Conservation (phyloP, 2,888 invertebrate genomes). For the Drosophila diplacantha region DNA sequence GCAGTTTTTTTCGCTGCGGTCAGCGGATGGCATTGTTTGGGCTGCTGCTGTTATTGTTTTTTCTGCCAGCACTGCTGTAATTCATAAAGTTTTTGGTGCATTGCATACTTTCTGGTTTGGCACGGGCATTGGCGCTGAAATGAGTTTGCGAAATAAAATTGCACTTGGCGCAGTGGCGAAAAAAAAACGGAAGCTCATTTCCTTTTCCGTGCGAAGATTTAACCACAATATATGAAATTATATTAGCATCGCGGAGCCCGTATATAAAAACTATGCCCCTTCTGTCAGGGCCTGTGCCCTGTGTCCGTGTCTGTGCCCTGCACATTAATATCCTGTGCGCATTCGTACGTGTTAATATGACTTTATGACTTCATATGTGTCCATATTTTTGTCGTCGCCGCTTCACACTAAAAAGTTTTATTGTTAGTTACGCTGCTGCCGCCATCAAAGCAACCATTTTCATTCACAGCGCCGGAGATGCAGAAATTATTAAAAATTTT, state of each 20-base stretch:
- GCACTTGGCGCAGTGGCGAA: conserved; percentile 29
- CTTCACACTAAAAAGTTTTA: conserved; percentile 68
- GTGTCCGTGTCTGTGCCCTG: conserved; percentile 35
- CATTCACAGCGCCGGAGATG: conserved; percentile 71
- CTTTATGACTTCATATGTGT: conserved; percentile 76
- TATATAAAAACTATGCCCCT: conserved; percentile 33
- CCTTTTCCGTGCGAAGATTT: conserved; percentile 50
- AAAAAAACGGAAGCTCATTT: conserved; percentile 54
- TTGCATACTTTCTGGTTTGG: conserved; percentile 34
- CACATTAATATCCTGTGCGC: conserved; percentile 75
- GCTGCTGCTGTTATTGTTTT: conserved; percentile 32
- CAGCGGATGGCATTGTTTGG: conserved; percentile 31
- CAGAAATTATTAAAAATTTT: conserved; percentile 65
- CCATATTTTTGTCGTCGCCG: conserved; percentile 65
- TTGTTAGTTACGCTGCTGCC: conserved; percentile 64
- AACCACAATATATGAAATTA: conserved; percentile 70
- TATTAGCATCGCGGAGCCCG: conserved; percentile 60
- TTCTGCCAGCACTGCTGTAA: conserved; percentile 43
- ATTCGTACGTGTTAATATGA: conserved; percentile 78
- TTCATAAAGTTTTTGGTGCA: conserved; percentile 62
- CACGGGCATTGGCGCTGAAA: conserved; percentile 29
- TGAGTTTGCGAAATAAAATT: conserved; percentile 40
- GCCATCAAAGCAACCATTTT: conserved; percentile 71
- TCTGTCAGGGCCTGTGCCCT: conserved; percentile 5
- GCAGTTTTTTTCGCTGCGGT: conserved; percentile 55